These are phyloP conservation scores for Linnaemya tessellans DNA, from an alignment of 2,888 invertebrate species.

Conservation along the genomic window DNA sequence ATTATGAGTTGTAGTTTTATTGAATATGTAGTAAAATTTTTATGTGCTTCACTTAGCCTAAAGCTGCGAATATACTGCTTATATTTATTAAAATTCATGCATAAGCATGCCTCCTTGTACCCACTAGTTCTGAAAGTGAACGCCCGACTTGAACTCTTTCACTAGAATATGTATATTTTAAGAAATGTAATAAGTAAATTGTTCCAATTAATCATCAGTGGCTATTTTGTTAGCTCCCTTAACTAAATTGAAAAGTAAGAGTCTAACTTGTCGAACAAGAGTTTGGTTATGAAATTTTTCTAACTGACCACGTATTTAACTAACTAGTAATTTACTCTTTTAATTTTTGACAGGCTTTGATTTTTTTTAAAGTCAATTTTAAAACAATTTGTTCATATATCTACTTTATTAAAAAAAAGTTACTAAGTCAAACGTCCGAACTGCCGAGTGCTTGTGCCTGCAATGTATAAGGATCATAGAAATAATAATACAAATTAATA, in stretches of 20 bases:
- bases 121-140: neutral
- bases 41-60: slow-evolving; percentile 69
- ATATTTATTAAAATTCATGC: slow-evolving; percentile 1
- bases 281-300: too few species aligned
- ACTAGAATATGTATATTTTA: too few species aligned
- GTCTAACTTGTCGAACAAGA: too few species aligned
- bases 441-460: neutral
- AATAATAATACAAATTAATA: slow-evolving; percentile 26
- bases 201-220: too few species aligned
- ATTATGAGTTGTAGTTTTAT: slow-evolving; percentile 33
- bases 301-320: too few species aligned
- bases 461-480: slow-evolving; percentile 26
- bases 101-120: neutral
- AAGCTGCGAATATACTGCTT: slow-evolving; percentile 62
- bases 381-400: neutral
- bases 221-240: too few species aligned
- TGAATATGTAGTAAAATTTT: slow-evolving; percentile 64
- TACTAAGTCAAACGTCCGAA: neutral
- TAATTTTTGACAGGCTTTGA: neutral
- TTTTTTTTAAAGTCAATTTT: neutral
- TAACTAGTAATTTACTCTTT: neutral
- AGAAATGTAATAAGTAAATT: neutral
- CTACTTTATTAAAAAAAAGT: neutral
- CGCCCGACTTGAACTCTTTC: neutral
- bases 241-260: too few species aligned